Evolutionary conservation across 1,140 invertebrate species (phyloP), one percentile per base, ranked within the genome.

Genomic region (Brachionus koreanus): DNA sequence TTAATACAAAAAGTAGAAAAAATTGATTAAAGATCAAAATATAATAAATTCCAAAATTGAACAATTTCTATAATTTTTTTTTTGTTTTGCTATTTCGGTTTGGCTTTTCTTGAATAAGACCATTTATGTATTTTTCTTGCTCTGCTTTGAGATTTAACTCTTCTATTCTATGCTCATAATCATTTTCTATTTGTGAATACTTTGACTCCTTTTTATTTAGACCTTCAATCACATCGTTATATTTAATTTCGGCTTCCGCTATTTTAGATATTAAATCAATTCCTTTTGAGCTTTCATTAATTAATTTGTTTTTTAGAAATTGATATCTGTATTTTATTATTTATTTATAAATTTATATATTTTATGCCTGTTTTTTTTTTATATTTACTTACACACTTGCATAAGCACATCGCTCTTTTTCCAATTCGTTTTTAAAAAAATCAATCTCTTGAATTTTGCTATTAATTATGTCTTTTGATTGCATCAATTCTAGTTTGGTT

Each of bases 101-200:
- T 9, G 35, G 16, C n/a, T 39, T 69, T 9, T 69, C 65, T 46
- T 74, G 69, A 9, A 74, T 46, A 6, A 74, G 16, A 23, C 29
- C 43, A 19, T 46, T 74, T 12, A 74, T 74, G 39, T 74, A 74
- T 16, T 74, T 74, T 74, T 74, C 69, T 74, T 74, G 69, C 29
- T 74, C 69, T 25, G 42, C 69, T 74, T 74, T 74, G 7, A 74
- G 19, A 5, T 74, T 74, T 12, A 74, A 25, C 43, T 74, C 69
- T 33, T 74, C 69, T 74, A 74, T 43, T 74, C 29, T 74, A 74
- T 74, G 69, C 42, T 74, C 69, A 74, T 74, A 74, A 46, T 74
- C 69, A n/a, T 46, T 29, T 29, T 74, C 69, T 10, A 74, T 74
- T 46, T 74, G 39, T 9, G 19, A 46, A n/a, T 46, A 74, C 43